phyloP scores from a whole-genome alignment of 2,797 vertebrate genomes.

The Rhabdophis nuchalis region DNA sequence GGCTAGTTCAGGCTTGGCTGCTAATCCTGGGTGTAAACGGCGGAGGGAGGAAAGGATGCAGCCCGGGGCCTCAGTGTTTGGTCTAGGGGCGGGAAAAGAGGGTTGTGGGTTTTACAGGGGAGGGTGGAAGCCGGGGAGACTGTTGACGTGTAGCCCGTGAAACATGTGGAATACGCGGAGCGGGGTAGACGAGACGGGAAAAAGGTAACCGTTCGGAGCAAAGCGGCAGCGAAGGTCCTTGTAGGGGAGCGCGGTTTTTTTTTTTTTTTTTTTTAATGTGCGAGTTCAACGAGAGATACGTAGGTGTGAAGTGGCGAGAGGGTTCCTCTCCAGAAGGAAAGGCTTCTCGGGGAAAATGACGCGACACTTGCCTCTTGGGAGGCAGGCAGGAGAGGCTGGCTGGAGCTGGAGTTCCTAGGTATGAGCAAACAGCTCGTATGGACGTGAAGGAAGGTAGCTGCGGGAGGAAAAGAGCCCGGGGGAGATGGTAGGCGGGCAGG shows the following conservation, averaged over 20 bases:
- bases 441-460: not conserved
- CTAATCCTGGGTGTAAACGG: not conserved
- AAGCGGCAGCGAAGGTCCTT: not conserved
- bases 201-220: not conserved
- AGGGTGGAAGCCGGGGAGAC: not conserved
- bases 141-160: not conserved
- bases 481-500: not conserved
- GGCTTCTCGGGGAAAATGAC: not conserved
- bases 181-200: not conserved
- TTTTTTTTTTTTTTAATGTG: too few relatives aligned
- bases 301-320: not conserved
- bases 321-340: not conserved
- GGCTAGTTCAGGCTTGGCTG: not conserved
- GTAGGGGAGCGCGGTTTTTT: not conserved
- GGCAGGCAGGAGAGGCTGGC: not conserved
- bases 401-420: conserved; percentile 21
- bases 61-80: not conserved
- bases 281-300: not conserved
- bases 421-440: not conserved
- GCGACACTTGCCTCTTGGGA: not conserved
- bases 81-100: not conserved
- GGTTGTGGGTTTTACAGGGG: not conserved
- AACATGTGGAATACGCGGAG: not conserved
- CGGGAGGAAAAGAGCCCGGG: not conserved
- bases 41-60: not conserved